Conservation (phyloP, 2,113 vertebrate genomes). For the Tauraco erythrolophus region DNA sequence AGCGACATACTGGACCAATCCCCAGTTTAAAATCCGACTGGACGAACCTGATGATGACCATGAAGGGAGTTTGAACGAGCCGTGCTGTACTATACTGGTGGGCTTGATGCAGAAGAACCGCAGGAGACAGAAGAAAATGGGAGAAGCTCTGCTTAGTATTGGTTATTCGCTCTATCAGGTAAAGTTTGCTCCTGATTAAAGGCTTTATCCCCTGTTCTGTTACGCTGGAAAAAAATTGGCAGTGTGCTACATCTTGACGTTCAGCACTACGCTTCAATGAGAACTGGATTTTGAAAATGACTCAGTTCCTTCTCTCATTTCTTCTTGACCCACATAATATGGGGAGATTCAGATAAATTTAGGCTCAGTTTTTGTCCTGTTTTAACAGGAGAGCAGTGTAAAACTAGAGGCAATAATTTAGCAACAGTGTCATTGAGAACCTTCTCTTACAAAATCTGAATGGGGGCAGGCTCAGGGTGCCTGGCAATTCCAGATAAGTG, state of each 20-base stretch:
- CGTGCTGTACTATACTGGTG: conserved; percentile 81
- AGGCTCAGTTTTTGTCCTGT: neutral
- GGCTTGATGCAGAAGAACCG: conserved; percentile 90
- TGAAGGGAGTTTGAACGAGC: conserved; percentile 70
- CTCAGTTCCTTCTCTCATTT: neutral
- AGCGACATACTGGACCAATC: conserved; percentile 87
- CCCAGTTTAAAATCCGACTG: conserved; percentile 84
- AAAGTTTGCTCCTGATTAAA: neutral
- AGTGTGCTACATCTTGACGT: neutral
- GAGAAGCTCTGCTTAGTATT: conserved; percentile 83
- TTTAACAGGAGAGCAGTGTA: neutral
- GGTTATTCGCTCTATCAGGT: conserved; percentile 85
- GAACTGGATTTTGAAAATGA: neutral
- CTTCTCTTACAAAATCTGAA: conserved; percentile 14
- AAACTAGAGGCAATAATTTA: conserved; percentile 9
- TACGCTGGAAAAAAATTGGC: neutral
- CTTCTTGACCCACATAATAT: neutral
- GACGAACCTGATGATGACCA: conserved; percentile 82
- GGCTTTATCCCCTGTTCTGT: neutral
- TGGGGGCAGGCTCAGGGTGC: neutral
- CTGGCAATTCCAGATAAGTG: neutral
- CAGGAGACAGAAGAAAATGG: conserved; percentile 78
- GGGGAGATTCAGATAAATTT: neutral
- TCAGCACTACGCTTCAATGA: neutral
- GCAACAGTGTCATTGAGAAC: neutral